These are phyloP conservation scores for Triplophysa rosa DNA, from an alignment of 2,113 vertebrate species.

Conservation along the genomic window DNA sequence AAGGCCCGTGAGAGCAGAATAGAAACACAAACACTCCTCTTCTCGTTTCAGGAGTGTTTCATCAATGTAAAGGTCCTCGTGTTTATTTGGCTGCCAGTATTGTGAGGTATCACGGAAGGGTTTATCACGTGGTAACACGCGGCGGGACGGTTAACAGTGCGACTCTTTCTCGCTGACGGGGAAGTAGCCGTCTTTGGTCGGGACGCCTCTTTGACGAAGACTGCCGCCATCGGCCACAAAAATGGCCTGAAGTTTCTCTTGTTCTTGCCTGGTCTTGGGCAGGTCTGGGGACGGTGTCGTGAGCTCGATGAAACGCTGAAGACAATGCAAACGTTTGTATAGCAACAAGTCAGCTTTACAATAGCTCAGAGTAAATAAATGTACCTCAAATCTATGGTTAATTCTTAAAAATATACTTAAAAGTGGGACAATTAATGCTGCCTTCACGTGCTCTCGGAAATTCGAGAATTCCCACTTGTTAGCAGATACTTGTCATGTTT, in stretches of 20 bases:
- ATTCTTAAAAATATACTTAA: too few species aligned
- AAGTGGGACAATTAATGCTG: too few species aligned
- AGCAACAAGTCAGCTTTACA: too few species aligned
- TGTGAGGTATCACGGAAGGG: slow-evolving; percentile 53
- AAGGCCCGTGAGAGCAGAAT: too few species aligned
- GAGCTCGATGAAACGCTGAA: slow-evolving; percentile 66
- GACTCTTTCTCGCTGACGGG: slow-evolving; percentile 73
- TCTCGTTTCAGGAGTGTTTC: too few species aligned
- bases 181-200: slow-evolving; percentile 68
- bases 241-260: slow-evolving; percentile 66
- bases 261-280: slow-evolving; percentile 68
- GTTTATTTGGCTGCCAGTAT: slow-evolving; percentile 46
- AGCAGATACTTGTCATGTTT: too few species aligned
- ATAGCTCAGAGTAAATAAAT: too few species aligned
- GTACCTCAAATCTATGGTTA: too few species aligned
- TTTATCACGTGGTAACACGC: slow-evolving; percentile 26
- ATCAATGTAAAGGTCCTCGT: not conserved
- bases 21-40: too few species aligned
- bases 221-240: slow-evolving; percentile 61
- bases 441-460: too few species aligned
- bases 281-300: slow-evolving; percentile 69
- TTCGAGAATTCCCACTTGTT: too few species aligned
- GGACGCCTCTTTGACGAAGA: slow-evolving; percentile 56
- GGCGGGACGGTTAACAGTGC: slow-evolving; percentile 63
- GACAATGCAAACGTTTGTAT: not conserved